Percentiles rank a stretch among this genome's conserved stretches.
These are phyloP conservation scores for Eclectus roratus DNA, from an alignment of 2,113 vertebrate species.

Conservation along the genomic window DNA sequence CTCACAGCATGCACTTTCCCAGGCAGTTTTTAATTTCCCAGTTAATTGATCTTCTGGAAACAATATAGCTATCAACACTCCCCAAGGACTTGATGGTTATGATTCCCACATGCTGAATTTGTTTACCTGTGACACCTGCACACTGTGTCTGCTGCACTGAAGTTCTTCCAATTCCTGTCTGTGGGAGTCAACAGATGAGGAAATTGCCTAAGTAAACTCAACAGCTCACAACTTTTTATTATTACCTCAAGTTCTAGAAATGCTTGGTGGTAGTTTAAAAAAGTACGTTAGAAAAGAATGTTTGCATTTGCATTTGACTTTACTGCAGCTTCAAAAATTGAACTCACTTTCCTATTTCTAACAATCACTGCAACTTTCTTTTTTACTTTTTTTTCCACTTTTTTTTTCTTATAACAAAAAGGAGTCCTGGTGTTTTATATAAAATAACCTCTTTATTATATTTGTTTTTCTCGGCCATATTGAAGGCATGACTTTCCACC, in stretches of 20 bases:
- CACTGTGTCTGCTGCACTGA: neutral
- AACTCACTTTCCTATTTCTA: neutral
- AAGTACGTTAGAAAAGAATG: neutral
- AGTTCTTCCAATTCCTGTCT: neutral
- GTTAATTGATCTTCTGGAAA: constrained; percentile 26
- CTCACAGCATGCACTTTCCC: neutral
- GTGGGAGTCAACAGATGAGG: neutral
- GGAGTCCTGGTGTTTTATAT: neutral
- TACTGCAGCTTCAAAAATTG: neutral
- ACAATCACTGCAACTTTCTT: neutral
- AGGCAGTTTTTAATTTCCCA: constrained; percentile 15
- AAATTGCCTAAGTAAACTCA: neutral
- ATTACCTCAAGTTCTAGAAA: neutral
- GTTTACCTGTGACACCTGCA: neutral
- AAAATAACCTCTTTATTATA: neutral
- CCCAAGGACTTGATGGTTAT: neutral
- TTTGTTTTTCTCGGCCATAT: neutral
- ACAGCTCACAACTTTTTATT: neutral
- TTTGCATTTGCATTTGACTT: neutral
- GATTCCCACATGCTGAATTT: constrained; percentile 11
- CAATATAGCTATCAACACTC: neutral
- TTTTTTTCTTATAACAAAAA: neutral
- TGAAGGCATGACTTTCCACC: neutral
- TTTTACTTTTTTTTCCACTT: neutral
- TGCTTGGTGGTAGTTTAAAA: neutral